Conservation (phyloP, 2,888 invertebrate genomes). For the Allygus modestus region DNA sequence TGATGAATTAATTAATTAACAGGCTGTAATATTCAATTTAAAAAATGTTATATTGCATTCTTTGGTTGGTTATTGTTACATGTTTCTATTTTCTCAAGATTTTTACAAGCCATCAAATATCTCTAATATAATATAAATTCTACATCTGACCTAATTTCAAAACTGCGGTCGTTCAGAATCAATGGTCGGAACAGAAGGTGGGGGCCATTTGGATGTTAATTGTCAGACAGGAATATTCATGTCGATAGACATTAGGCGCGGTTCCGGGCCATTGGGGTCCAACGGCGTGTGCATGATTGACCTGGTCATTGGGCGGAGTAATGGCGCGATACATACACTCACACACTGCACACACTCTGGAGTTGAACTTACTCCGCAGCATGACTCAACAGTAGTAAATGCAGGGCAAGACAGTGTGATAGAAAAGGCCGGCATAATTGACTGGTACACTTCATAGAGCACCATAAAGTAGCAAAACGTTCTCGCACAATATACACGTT, state of each 20-base stretch:
- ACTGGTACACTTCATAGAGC: too few species aligned
- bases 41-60: too few species aligned
- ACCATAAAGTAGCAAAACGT: too few species aligned
- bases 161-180: slow-evolving; percentile 1
- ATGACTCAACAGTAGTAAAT: not conserved
- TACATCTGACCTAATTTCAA: not conserved
- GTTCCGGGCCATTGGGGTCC: slow-evolving; percentile 51
- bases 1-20: too few species aligned
- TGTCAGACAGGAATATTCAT: slow-evolving; percentile 56
- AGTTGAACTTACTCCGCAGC: not conserved
- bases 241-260: slow-evolving; percentile 53
- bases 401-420: not conserved
- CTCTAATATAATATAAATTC: too few species aligned
- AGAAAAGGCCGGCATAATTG: too few species aligned
- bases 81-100: too few species aligned
- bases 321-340: not conserved
- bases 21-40: too few species aligned
- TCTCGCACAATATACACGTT: too few species aligned
- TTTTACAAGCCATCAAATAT: too few species aligned
- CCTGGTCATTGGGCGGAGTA: slow-evolving; percentile 30
- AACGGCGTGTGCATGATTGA: slow-evolving; percentile 55
- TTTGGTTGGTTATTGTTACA: too few species aligned
- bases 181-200: slow-evolving; percentile 47
- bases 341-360: not conserved
- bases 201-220: slow-evolving; percentile 55